Evolutionary conservation across 2,113 vertebrate species (phyloP).

Genomic region (Haemorhous mexicanus): DNA sequence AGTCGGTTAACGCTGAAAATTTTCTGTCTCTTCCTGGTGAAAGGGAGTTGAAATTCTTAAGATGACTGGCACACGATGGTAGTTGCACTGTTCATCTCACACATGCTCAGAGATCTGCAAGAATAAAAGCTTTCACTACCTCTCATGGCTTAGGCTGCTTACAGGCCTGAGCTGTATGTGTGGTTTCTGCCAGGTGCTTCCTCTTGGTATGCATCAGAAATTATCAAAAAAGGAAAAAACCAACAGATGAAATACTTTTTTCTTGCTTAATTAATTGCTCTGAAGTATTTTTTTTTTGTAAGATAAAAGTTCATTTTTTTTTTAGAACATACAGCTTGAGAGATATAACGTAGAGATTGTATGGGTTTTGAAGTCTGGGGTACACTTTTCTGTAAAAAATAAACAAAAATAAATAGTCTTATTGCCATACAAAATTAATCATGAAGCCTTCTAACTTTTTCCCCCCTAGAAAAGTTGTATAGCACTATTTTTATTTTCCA

Average conservation of each 20-base stretch:
- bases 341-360: background rate
- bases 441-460: background rate
- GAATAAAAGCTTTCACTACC: background rate
- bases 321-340: background rate
- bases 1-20: background rate
- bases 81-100: background rate
- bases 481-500: background rate
- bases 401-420: background rate
- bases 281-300: background rate
- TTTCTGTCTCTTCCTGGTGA: background rate
- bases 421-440: background rate
- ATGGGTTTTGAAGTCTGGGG: background rate
- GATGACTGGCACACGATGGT: background rate
- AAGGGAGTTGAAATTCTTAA: background rate
- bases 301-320: background rate
- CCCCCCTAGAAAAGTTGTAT: background rate
- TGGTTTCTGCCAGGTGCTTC: slow-evolving; percentile 52
- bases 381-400: background rate
- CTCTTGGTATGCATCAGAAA: background rate
- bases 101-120: rapidly evolving
- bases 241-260: background rate
- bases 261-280: background rate
- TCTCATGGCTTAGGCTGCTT: background rate
- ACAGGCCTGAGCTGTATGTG: background rate
- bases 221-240: background rate